Percentiles rank a stretch among this genome's conserved stretches.
phyloP scores from a whole-genome alignment of 2,797 vertebrate species.

The Enteromius unitaeniatus region DNA sequence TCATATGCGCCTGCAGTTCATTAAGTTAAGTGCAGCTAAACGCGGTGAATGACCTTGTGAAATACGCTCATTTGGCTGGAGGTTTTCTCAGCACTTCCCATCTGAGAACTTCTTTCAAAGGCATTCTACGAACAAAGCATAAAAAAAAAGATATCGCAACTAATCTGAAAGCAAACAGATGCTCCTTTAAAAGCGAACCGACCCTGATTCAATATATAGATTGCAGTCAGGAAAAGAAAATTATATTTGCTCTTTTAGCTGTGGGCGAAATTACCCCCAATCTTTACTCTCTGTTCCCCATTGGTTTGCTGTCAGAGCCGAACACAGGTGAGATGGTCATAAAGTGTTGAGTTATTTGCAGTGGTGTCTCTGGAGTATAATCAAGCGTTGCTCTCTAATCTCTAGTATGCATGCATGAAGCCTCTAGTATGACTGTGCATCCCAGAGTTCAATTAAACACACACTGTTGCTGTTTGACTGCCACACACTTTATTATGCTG shows the following conservation, averaged over 20 bases:
- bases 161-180: conserved; percentile 10
- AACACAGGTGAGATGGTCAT: conserved; percentile 1
- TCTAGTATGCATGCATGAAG: not conserved
- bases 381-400: conserved; percentile 15
- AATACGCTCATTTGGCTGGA: not conserved
- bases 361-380: conserved; percentile 13
- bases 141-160: not conserved
- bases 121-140: not conserved
- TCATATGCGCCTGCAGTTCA: not conserved
- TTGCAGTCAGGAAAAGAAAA: not conserved
- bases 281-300: not conserved
- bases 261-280: not conserved
- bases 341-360: not conserved
- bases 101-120: not conserved
- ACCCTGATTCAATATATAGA: conserved; percentile 29
- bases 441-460: conserved; percentile 18
- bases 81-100: conserved; percentile 1
- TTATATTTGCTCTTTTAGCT: not conserved
- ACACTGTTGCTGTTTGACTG: not conserved
- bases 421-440: conserved; percentile 16
- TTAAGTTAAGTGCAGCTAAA: conserved; percentile 20
- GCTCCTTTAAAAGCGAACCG: not conserved
- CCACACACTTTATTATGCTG: not conserved
- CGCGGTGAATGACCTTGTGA: not conserved
- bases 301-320: not conserved